Evolutionary conservation across 2,888 invertebrate species (phyloP).

Genomic region (Cantharis lateralis): DNA sequence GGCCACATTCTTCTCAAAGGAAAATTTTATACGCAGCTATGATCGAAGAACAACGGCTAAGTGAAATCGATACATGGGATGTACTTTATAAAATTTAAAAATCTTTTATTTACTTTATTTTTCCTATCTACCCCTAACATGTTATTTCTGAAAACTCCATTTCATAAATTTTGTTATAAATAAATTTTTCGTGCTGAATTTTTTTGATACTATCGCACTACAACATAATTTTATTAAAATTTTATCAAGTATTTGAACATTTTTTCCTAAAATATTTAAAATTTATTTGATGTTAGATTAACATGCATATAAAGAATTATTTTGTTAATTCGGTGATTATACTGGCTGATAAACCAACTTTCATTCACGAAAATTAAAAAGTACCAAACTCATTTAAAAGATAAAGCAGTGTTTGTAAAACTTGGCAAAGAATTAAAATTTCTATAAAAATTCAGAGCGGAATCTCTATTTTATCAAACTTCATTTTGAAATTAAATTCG

Average conservation of each 20-base stretch:
- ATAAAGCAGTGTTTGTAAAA: background rate
- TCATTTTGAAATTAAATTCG: no score
- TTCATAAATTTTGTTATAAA: background rate
- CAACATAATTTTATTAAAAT: background rate
- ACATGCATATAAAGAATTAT: background rate
- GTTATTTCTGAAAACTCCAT: background rate
- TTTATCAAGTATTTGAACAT: background rate
- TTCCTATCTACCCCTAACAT: background rate
- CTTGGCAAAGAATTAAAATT: background rate
- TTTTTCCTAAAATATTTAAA: background rate
- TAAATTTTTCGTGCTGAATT: background rate
- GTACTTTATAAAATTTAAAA: background rate
- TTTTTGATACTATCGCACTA: background rate
- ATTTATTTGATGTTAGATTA: background rate
- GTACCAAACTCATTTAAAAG: background rate
- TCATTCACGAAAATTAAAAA: background rate
- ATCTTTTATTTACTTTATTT: background rate
- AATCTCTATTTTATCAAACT: no score
- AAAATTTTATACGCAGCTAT: background rate
- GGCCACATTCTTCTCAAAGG: background rate
- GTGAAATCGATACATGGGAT: background rate
- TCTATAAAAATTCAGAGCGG: background rate
- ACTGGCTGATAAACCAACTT: background rate
- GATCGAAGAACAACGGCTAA: background rate
- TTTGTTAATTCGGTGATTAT: background rate